Evolutionary conservation across 2,888 invertebrate genomes (phyloP), one percentile per base, ranked within the genome.

Genomic region (Tuberolachnus salignus): DNA sequence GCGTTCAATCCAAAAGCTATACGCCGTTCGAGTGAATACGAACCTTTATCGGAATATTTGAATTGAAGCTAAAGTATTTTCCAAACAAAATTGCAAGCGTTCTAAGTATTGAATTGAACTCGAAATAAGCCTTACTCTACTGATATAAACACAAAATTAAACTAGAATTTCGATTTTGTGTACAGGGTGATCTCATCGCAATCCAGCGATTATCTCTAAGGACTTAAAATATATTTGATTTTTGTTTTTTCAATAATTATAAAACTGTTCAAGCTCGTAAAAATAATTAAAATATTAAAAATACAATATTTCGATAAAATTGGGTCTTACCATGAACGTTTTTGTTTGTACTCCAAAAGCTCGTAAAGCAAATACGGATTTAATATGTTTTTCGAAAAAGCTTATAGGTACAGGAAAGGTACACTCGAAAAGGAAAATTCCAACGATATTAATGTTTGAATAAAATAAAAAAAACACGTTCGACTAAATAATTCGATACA

Each of bases 391-490:
- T 59, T 14, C 23, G 10, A 44, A 44, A 44, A 44, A 44, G 26
- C 59, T 59, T 59, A 59, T 26, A 63, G 13, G 42, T n/a, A n/a
- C n/a, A n/a, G n/a, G 42, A 63, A 63, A 63, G n/a, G n/a, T n/a
- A n/a, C 63, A 63, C 42, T 19, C 42, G 42, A 63, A 42, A 42
- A 63, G n/a, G 42, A 63, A 63, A 42, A 11, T 42, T 6, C 42
- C 63, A 19, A 42, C 42, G 63, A 63, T n/a, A n/a, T n/a, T 63
- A 42, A 64, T 64, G 42, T 64, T 64, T 64, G 63, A 44, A 64
- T 44, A 64, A 19, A 19, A n/a, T 64, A 64, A 64, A n/a, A n/a
- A n/a, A 42, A 64, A 64, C 42, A 64, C 63, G 63, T 64, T 9
- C 42, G 44, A 44, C 44, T 8, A 64, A 64, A 64, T 64, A 64